Evolutionary conservation across 2,113 vertebrate species (phyloP).

Genomic region (Cynoglossus semilaevis): DNA sequence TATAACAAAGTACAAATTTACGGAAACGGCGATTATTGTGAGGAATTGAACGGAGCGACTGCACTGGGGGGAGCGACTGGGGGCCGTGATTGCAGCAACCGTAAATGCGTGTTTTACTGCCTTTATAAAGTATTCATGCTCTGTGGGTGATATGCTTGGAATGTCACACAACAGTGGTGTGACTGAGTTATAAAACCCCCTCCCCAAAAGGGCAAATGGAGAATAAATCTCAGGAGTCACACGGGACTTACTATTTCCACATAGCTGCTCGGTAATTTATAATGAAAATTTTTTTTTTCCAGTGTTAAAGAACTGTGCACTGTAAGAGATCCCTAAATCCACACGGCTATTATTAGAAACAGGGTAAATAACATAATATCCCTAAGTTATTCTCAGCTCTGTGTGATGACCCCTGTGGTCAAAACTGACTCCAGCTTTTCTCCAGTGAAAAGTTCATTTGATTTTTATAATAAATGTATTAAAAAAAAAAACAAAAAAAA

Average conservation of each 20-base stretch:
- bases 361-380: background rate
- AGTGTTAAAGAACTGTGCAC: background rate
- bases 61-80: conserved; percentile 44
- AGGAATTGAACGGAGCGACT: conserved; percentile 45
- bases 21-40: conserved; percentile 61
- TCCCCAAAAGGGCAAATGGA: conserved; percentile 46
- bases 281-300: background rate
- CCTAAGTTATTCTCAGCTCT: conserved; percentile 12
- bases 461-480: conserved; percentile 45
- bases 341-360: background rate
- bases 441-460: conserved; percentile 13
- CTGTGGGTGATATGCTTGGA: conserved; percentile 59
- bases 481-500: background rate
- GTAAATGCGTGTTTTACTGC: conserved; percentile 72
- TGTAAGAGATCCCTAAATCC: conserved; percentile 3
- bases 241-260: conserved; percentile 12
- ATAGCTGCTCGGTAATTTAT: background rate
- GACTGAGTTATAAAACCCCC: conserved; percentile 58
- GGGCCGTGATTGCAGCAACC: conserved; percentile 61
- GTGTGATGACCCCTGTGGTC: conserved; percentile 23
- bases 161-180: conserved; percentile 54
- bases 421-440: conserved; percentile 24
- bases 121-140: conserved; percentile 75
- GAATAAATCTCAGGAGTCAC: conserved; percentile 38
- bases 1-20: conserved; percentile 62